Evolutionary conservation across 92 coral and sea anemone species (phyloP).

Genomic region (Epizoanthus ramosus): DNA sequence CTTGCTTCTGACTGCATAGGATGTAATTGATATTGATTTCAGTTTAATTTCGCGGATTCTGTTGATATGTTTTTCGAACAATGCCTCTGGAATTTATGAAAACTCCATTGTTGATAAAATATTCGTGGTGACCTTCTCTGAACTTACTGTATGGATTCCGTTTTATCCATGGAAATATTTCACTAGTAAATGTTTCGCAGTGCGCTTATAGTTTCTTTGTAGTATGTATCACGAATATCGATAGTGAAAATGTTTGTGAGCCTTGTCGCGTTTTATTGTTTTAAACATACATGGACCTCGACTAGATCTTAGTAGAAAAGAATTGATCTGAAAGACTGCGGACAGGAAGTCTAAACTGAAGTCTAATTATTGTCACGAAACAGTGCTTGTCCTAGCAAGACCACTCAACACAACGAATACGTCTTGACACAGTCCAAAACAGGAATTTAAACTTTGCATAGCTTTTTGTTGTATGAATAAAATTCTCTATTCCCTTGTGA

Average conservation of each 20-base stretch:
- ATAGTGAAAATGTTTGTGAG: neutral
- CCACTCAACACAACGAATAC: conserved; percentile 14
- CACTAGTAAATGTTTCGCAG: neutral
- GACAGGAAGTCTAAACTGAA: conserved; percentile 38
- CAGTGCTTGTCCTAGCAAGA: conserved; percentile 28
- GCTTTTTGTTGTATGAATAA: neutral
- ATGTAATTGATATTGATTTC: neutral
- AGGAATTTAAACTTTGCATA: neutral
- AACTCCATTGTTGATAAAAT: conserved; percentile 41
- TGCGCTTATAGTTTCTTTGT: neutral
- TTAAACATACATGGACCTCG: neutral
- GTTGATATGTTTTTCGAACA: conserved; percentile 32
- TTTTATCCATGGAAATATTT: neutral
- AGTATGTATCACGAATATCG: neutral
- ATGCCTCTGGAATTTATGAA: conserved; percentile 39
- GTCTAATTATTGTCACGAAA: conserved; percentile 20
- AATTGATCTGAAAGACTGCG: neutral
- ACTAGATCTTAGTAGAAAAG: too few species aligned
- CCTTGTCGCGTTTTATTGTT: neutral
- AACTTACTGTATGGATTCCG: neutral
- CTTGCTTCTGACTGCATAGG: neutral
- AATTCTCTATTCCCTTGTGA: neutral
- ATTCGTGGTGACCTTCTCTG: conserved; percentile 28
- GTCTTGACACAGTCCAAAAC: conserved; percentile 11
- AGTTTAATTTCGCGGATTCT: conserved; percentile 1